Evolutionary conservation across 2,797 vertebrate genomes (phyloP), one percentile per base, ranked within the genome.

Genomic region (Cottoperca gobio): DNA sequence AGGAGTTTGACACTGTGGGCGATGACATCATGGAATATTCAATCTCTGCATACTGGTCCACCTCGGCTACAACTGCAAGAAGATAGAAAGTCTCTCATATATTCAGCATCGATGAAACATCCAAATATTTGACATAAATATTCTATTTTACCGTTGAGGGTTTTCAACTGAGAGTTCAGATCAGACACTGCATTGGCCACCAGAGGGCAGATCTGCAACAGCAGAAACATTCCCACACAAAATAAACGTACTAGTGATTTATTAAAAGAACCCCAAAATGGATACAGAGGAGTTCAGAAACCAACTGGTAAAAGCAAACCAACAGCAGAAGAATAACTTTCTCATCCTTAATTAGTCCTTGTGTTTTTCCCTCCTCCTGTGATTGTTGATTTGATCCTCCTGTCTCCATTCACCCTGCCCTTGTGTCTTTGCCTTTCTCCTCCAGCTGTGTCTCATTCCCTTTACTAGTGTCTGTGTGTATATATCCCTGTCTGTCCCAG

Each of bases 11-110:
- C 65, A 95, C 77, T 8, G 48, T 31, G 4, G 95, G 94, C 0
- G 93, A 89, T 1, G 89, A 79, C 62, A 94, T 93, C 95, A 96
- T 89, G 53, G 93, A 93, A 68, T 95, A 95, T 48, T 95, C 93
- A 57, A 95, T 94, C 83, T 95, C 94, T 66, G 93, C 92, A 50
- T 89, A 89, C 69, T 93, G 24, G 81, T 95, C 94, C 69, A 95
- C 93, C 62, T 80, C 68, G 9, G 94, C 93, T 19, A 94, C 0
- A 55, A 95, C 95, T 96, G 79, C 11, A 77, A 42, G 1, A 10
- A 28, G 8, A 28, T 0, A 73, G 9, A 72, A 21, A 46, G 42
- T 63, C 17, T 81, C 19, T 60, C 6, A 55, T 11, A 11, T n/a
- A 14, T 33, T 67, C 58, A 48, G 23, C 35, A 58, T 42, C 19